A percentile compares a stretch with the other conserved stretches of the same genome.
Evolutionary conservation across 2,888 invertebrate species (phyloP).

Genomic region (Panzeria rudis): DNA sequence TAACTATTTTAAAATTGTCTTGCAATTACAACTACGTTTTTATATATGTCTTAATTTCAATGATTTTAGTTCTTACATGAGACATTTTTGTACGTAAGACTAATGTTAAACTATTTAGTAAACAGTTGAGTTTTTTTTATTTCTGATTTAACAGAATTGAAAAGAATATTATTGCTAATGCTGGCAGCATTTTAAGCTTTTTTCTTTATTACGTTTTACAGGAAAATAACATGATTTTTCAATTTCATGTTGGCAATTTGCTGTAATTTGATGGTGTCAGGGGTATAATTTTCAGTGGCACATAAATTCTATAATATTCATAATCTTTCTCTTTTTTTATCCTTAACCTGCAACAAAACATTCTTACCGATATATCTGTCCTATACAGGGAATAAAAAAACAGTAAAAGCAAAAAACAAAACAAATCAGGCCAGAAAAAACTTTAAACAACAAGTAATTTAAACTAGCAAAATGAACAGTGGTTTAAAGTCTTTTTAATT

Average conservation of each 20-base stretch:
- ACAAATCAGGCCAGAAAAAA: background rate
- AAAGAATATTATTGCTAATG: background rate
- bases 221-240: slow-evolving; percentile 66
- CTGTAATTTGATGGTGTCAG: slow-evolving; percentile 65
- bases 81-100: background rate
- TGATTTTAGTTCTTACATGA: background rate
- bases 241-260: slow-evolving; percentile 61
- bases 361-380: background rate
- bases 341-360: slow-evolving; percentile 34
- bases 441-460: background rate
- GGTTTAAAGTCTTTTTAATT: background rate
- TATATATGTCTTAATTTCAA: background rate
- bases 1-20: background rate
- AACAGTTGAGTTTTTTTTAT: too few species aligned
- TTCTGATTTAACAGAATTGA: too few species aligned
- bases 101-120: background rate
- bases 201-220: slow-evolving; percentile 11
- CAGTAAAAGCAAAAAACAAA: background rate
- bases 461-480: slow-evolving; percentile 16
- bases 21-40: background rate
- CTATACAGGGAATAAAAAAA: background rate
- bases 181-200: background rate
- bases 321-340: slow-evolving; percentile 67
- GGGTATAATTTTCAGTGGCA: slow-evolving; percentile 67
- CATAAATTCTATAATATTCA: slow-evolving; percentile 65